A percentile compares a stretch with the other conserved stretches of the same genome.
phyloP scores from a whole-genome alignment of 2,888 invertebrate genomes.

The Polydrusus tereticollis region DNA sequence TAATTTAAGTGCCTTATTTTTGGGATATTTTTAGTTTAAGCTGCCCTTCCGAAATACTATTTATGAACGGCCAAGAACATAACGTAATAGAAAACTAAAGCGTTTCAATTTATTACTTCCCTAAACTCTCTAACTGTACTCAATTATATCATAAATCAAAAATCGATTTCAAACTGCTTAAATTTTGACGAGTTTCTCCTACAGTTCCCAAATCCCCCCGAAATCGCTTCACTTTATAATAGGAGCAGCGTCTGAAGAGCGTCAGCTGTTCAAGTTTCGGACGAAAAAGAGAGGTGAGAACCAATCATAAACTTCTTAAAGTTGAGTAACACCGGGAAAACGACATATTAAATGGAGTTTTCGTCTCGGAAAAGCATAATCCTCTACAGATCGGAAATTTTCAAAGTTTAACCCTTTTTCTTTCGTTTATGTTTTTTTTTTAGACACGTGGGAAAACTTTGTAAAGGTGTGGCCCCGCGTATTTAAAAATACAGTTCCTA shows the following conservation, averaged over 20 bases:
- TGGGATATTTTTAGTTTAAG: too few relatives aligned
- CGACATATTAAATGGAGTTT: conserved; percentile 53
- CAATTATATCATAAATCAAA: conserved; percentile 48
- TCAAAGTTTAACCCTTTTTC: conserved; percentile 14
- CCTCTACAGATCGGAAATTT: conserved; percentile 32
- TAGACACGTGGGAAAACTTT: conserved; percentile 11
- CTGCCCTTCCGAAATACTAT: too few relatives aligned
- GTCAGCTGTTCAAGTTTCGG: conserved; percentile 33
- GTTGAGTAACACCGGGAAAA: conserved; percentile 49
- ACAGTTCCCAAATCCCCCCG: conserved; percentile 6
- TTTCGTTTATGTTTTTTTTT: background rate
- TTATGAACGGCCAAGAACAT: too few relatives aligned
- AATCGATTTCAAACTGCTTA: conserved; percentile 24
- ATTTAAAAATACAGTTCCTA: background rate
- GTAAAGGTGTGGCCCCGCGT: background rate
- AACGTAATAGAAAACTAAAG: background rate
- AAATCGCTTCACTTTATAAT: conserved; percentile 49
- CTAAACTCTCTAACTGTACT: conserved; percentile 7
- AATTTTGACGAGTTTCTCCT: conserved; percentile 16
- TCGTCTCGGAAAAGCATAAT: conserved; percentile 33
- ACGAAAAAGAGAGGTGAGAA: conserved; percentile 51
- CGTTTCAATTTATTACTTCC: conserved; percentile 3
- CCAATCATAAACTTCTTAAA: conserved; percentile 55
- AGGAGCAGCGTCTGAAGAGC: conserved; percentile 44
- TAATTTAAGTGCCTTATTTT: too few relatives aligned